Percentiles rank a stretch among this genome's conserved stretches.
Evolutionary conservation across 2,888 invertebrate genomes (phyloP).

Genomic region (Campoletis raptor): DNA sequence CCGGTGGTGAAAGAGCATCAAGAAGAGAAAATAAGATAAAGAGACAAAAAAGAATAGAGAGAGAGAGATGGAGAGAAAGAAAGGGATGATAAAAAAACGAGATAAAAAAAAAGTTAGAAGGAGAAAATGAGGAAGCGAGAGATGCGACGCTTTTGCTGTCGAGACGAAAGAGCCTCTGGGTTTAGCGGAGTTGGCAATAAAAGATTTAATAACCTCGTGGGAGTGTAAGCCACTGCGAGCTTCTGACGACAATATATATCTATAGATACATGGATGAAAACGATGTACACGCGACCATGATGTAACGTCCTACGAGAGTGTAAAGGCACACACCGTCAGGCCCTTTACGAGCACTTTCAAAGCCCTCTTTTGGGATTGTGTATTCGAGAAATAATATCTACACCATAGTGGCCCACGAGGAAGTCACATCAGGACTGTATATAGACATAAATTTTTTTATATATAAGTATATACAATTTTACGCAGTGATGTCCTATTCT

Average conservation of each 20-base stretch:
- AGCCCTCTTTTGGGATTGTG: constrained; percentile 47
- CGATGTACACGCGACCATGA: constrained; percentile 35
- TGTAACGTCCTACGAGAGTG: constrained; percentile 39
- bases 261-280: not conserved
- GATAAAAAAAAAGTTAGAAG: not conserved
- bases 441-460: constrained; percentile 27
- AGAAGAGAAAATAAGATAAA: constrained; percentile 27
- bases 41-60: constrained; percentile 17
- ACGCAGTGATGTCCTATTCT: constrained; percentile 18
- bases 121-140: constrained; percentile 35
- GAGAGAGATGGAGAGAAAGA: not conserved
- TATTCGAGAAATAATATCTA: constrained; percentile 45
- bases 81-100: constrained; percentile 20
- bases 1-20: constrained; percentile 16
- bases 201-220: constrained; percentile 75
- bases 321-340: constrained; percentile 35
- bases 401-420: constrained; percentile 12
- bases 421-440: constrained; percentile 18
- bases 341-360: constrained; percentile 47
- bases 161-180: constrained; percentile 54
- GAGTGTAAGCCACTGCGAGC: constrained; percentile 62
- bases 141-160: constrained; percentile 60
- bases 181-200: constrained; percentile 71
- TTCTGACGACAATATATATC: constrained; percentile 19
- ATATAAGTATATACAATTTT: constrained; percentile 3